Evolutionary conservation across 2,888 invertebrate species (phyloP).

Genomic region (Smittia sp.): DNA sequence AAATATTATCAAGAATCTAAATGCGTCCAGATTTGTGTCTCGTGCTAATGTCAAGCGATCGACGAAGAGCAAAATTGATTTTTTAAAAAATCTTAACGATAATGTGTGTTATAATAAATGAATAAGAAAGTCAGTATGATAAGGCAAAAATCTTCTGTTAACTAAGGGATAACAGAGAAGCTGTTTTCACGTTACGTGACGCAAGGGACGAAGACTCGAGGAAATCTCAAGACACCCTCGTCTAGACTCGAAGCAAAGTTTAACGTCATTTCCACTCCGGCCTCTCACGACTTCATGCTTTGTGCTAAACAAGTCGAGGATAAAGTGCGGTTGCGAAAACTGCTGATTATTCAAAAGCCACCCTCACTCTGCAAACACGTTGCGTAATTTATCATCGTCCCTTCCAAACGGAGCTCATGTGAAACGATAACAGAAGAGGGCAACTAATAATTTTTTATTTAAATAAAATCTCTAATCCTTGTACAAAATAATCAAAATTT

Average conservation of each 20-base stretch:
- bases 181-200: background rate
- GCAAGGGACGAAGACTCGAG: too few species aligned
- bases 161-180: background rate
- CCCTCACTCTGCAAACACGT: too few species aligned
- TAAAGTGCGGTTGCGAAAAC: too few species aligned
- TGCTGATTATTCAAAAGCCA: too few species aligned
- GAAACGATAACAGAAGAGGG: background rate
- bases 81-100: background rate
- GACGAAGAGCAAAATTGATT: background rate
- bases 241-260: too few species aligned
- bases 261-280: too few species aligned
- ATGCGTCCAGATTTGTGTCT: background rate
- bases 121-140: background rate
- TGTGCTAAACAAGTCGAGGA: too few species aligned
- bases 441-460: background rate
- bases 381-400: too few species aligned
- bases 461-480: background rate
- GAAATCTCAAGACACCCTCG: too few species aligned
- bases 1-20: background rate
- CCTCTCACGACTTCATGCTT: too few species aligned
- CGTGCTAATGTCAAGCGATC: background rate
- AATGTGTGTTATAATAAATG: background rate
- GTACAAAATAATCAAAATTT: constrained; percentile 33
- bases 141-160: background rate
- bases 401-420: background rate